A percentile compares a stretch with the other conserved stretches of the same genome.
phyloP scores from a whole-genome alignment of 2,888 invertebrate genomes.

The Heliconius ismenius region DNA sequence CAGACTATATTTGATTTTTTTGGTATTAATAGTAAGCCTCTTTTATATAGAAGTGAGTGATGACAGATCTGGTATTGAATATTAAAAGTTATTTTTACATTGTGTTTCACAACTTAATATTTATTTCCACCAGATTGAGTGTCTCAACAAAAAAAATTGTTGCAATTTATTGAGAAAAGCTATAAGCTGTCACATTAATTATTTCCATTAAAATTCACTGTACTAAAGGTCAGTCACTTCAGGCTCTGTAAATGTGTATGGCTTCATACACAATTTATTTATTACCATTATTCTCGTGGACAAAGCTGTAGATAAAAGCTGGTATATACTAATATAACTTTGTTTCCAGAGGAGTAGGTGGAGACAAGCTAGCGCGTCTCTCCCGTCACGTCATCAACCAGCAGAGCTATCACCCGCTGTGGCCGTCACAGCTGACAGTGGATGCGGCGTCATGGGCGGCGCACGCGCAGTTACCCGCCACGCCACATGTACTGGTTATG shows the following conservation, averaged over 20 bases:
- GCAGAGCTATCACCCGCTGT: conserved; percentile 84
- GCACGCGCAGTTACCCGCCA: conserved; percentile 85
- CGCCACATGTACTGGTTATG: conserved; percentile 91
- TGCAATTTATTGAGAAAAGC: background rate
- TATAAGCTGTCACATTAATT: no score
- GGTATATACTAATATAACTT: background rate
- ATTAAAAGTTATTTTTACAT: no score
- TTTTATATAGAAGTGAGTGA: no score
- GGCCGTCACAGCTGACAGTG: conserved; percentile 84
- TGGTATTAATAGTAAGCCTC: no score
- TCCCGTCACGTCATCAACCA: conserved; percentile 86
- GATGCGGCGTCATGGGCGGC: conserved; percentile 88
- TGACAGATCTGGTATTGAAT: no score
- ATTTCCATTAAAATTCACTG: no score
- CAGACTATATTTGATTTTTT: no score
- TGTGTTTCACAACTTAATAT: background rate
- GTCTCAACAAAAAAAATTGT: background rate
- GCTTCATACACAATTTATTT: background rate
- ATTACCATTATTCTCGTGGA: no score
- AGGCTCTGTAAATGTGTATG: no score
- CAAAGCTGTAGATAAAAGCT: background rate
- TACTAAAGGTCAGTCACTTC: no score
- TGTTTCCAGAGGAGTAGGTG: conserved; percentile 58
- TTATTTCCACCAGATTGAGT: background rate
- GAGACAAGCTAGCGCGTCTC: conserved; percentile 88